These are phyloP conservation scores for Rhadinocentrus ornatus DNA, from an alignment of 2,797 vertebrate genomes.

Conservation along the genomic window DNA sequence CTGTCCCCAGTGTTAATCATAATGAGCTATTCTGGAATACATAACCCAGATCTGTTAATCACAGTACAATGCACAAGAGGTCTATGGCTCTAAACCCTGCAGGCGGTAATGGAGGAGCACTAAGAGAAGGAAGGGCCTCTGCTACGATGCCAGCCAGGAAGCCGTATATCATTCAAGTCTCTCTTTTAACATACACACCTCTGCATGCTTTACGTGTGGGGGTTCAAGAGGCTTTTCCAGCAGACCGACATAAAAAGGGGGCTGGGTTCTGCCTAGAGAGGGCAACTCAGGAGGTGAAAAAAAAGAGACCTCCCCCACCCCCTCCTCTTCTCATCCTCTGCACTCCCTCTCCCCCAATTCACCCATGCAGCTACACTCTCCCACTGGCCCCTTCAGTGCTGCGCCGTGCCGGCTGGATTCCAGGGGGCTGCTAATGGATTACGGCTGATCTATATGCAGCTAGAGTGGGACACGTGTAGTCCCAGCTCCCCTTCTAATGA, in stretches of 20 bases:
- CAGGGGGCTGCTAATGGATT: conserved; percentile 83
- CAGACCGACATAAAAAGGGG: conserved; percentile 78
- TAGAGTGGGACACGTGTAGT: conserved; percentile 78
- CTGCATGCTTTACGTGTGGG: conserved; percentile 72
- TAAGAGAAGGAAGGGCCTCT: conserved; percentile 67
- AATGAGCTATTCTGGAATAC: conserved; percentile 57
- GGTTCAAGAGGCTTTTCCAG: conserved; percentile 76
- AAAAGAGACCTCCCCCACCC: conserved; percentile 52
- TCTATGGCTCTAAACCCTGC: conserved; percentile 38
- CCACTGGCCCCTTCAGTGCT: conserved; percentile 76
- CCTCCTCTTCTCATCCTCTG: conserved; percentile 67
- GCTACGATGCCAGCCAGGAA: conserved; percentile 79
- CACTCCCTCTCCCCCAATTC: conserved; percentile 55
- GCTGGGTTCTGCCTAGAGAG: conserved; percentile 68
- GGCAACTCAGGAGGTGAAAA: conserved; percentile 58
- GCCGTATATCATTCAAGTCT: conserved; percentile 79
- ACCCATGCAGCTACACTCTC: conserved; percentile 70
- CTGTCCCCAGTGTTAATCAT: conserved; percentile 46
- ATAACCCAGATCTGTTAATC: conserved; percentile 61
- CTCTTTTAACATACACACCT: conserved; percentile 70
- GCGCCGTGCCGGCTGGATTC: conserved; percentile 80
- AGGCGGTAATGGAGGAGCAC: conserved; percentile 55
- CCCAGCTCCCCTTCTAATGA: conserved; percentile 66
- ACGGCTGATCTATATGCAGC: conserved; percentile 83
- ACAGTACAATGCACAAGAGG: conserved; percentile 42